A percentile compares a stretch with the other conserved stretches of the same genome.
phyloP scores from a whole-genome alignment of 2,113 vertebrate species.

The Cyprinodon brontotheroides region DNA sequence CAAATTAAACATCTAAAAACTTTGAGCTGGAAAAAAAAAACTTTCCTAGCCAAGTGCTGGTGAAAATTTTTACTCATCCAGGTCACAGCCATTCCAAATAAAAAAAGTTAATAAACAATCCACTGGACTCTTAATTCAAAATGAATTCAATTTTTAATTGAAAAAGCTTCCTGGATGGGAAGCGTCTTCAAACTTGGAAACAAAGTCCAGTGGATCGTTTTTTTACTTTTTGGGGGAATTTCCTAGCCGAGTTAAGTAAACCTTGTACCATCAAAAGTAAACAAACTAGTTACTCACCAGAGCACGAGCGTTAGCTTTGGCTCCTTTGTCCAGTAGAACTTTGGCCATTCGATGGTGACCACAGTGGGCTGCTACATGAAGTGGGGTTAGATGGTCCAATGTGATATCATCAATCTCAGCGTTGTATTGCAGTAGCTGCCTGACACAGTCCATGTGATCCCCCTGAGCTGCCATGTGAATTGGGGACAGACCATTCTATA shows the following conservation, averaged over 20 bases:
- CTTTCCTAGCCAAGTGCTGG: too few relatives aligned
- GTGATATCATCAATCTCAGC: conserved; percentile 97
- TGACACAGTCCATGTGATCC: conserved; percentile 95
- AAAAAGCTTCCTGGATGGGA: too few relatives aligned
- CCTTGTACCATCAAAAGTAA: background rate
- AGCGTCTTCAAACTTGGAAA: too few relatives aligned
- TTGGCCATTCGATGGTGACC: conserved; percentile 96
- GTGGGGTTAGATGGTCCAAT: conserved; percentile 93
- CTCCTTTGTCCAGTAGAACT: conserved; percentile 94
- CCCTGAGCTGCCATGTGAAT: conserved; percentile 99
- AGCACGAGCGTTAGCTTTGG: conserved; percentile 93
- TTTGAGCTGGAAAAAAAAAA: background rate
- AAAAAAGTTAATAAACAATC: too few relatives aligned
- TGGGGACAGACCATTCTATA: conserved; percentile 93
- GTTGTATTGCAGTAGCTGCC: conserved; percentile 91
- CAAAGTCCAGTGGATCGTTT: too few relatives aligned
- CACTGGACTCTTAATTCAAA: too few relatives aligned
- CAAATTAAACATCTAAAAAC: background rate
- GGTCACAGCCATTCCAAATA: too few relatives aligned
- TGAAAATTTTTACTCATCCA: too few relatives aligned
- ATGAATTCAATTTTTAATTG: too few relatives aligned
- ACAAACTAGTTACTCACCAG: conserved; percentile 79
- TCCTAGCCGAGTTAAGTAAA: background rate
- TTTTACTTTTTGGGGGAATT: too few relatives aligned
- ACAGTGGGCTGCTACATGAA: conserved; percentile 96